phyloP scores from a whole-genome alignment of 2,888 invertebrate species.

The Carcina quercana region DNA sequence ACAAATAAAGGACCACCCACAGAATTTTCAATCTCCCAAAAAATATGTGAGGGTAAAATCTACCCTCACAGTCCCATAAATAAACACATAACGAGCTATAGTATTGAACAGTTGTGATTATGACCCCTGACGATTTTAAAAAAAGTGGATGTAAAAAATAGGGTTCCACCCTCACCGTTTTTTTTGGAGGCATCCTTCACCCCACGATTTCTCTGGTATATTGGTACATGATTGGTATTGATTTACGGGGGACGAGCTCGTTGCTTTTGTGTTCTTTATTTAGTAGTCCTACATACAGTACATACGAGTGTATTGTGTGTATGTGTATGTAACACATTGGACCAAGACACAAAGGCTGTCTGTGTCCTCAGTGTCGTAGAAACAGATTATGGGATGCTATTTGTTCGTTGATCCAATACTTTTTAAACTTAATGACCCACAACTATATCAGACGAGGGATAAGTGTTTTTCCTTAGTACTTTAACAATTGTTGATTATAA shows the following conservation, averaged over 20 bases:
- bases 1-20: constrained; percentile 12
- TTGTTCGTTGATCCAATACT: too few species aligned
- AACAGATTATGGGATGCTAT: too few species aligned
- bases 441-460: too few species aligned
- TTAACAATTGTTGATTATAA: too few species aligned
- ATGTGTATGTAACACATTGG: too few species aligned
- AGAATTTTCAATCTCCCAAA: neutral
- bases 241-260: constrained; percentile 11
- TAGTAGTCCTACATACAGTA: too few species aligned
- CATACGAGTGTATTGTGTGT: too few species aligned
- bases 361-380: too few species aligned
- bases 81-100: constrained; percentile 17
- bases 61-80: constrained; percentile 14
- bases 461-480: too few species aligned
- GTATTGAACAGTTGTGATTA: constrained; percentile 11
- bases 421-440: too few species aligned
- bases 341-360: too few species aligned
- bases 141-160: constrained; percentile 3
- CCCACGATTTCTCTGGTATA: constrained; percentile 15
- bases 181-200: constrained; percentile 12
- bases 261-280: constrained; percentile 2
- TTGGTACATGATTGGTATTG: constrained; percentile 17
- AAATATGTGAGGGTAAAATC: constrained; percentile 14
- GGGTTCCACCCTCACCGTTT: constrained; percentile 19
- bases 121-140: constrained; percentile 1